These are phyloP conservation scores for Hozukius guyotensis DNA, from an alignment of 2,797 vertebrate genomes.

Conservation along the genomic window DNA sequence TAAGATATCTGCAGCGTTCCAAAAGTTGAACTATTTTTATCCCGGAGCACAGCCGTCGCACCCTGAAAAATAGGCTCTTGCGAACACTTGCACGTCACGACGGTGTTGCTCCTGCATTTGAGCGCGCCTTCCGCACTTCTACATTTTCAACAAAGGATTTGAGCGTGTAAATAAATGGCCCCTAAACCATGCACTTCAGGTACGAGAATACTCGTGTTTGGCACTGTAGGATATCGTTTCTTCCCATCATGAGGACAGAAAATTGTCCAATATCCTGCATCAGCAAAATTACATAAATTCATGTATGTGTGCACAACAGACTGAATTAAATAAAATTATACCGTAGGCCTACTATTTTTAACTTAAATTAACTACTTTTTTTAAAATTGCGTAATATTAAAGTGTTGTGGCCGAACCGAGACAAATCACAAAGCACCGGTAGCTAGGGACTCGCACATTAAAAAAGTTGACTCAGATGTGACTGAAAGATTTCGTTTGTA, in stretches of 20 bases:
- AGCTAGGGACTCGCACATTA: background rate
- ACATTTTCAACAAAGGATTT: too few relatives aligned
- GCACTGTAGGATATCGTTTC: background rate
- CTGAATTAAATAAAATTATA: constrained; percentile 6
- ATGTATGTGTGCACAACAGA: background rate
- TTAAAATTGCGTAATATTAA: background rate
- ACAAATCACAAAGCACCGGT: background rate
- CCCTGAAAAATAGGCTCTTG: too few relatives aligned
- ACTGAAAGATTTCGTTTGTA: background rate
- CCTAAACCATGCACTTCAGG: background rate
- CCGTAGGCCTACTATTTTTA: background rate
- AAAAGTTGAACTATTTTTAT: too few relatives aligned
- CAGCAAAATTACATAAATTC: background rate
- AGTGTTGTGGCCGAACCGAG: background rate
- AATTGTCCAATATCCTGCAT: background rate
- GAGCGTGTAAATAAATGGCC: too few relatives aligned
- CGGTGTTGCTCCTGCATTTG: too few relatives aligned
- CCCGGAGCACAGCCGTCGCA: too few relatives aligned
- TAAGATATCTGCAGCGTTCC: too few relatives aligned
- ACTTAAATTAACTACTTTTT: background rate
- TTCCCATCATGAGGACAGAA: background rate
- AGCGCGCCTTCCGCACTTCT: too few relatives aligned
- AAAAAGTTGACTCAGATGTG: background rate
- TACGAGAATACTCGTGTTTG: background rate
- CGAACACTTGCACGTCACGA: too few relatives aligned